Conservation (phyloP, 2,113 vertebrate genomes). For the Oreotrochilus melanogaster region DNA sequence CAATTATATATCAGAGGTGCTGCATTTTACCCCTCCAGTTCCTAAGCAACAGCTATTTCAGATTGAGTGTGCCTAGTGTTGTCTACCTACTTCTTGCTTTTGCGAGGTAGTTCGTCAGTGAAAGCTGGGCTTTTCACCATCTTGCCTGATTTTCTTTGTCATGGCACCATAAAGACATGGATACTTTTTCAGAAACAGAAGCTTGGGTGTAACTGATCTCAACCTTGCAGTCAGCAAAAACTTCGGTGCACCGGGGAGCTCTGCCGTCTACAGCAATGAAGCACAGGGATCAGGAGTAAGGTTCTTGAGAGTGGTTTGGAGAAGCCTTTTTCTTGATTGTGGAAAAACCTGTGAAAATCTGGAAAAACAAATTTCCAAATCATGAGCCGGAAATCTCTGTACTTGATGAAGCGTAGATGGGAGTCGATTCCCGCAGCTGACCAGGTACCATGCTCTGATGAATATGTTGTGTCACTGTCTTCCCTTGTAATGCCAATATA, state of each 20-base stretch:
- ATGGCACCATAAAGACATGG: not conserved
- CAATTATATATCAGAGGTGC: constrained; percentile 60
- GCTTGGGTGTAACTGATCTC: not conserved
- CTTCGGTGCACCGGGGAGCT: not conserved
- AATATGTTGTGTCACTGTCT: not conserved
- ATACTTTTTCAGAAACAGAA: not conserved
- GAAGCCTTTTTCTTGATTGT: constrained; percentile 1
- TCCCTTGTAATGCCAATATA: not conserved
- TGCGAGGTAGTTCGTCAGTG: constrained; percentile 44
- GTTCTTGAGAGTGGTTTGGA: not conserved
- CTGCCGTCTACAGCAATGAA: not conserved
- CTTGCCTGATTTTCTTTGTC: not conserved
- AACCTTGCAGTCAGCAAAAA: not conserved
- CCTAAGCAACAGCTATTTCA: constrained; percentile 81
- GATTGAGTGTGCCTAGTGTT: constrained; percentile 71
- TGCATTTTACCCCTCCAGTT: constrained; percentile 72
- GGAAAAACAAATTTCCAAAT: not conserved
- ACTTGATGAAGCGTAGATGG: constrained; percentile 72
- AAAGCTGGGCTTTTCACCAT: not conserved
- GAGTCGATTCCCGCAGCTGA: constrained; percentile 66
- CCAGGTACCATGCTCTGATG: constrained; percentile 63
- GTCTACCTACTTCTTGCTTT: constrained; percentile 63
- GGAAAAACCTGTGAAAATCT: not conserved
- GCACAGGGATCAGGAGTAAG: constrained; percentile 7
- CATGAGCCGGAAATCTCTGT: constrained; percentile 71